Evolutionary conservation across 2,888 invertebrate genomes (phyloP), one percentile per base, ranked within the genome.

Genomic region (Mesorhabditis spiculigera): DNA sequence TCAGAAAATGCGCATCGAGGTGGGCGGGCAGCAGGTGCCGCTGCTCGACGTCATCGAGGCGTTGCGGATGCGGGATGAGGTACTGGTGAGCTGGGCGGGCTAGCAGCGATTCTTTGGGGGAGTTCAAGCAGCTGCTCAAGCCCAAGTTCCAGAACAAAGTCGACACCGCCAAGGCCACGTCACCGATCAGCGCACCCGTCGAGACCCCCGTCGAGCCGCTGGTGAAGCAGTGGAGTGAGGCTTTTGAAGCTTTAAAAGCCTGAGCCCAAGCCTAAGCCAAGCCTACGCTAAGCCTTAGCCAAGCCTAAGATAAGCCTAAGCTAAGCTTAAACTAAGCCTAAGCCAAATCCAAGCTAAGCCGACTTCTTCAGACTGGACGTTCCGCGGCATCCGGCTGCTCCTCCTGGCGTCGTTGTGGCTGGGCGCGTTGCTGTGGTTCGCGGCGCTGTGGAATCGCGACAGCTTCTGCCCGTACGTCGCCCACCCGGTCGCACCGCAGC

Each of bases 401-500:
- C 10, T 50, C n/a, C 58, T 50, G 10, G 58, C n/a, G 58, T 13
- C n/a, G 58, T 13, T 50, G 58, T 50, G 58, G 58, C n/a, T n/a
- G 58, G 58, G 8, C 10, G 8, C 58, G n/a, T 13, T 50, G 10
- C 58, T 50, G 8, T 50, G n/a, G 10, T 50, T 50, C 58, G n/a
- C 58, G n/a, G n/a, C n/a, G n/a, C 58, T 50, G 10, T 50, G 58
- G 58, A 10, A 50, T n/a, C 58, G 58, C 58, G 58, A 50, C 58
- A 13, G 10, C n/a, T 50, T 50, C n/a, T 50, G 58, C n/a, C 58
- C 28, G 28, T 28, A 28, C 28, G 28, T 28, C 28, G 28, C 28
- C 28, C 28, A 28, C 28, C 28, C 28, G 28, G 28, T 28, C 28
- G 28, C 28, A 28, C 28, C 28, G 28, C 28, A 28, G 28, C 28